phyloP scores from a whole-genome alignment of 1,140 invertebrate species.

The Trigoniulus corallinus region DNA sequence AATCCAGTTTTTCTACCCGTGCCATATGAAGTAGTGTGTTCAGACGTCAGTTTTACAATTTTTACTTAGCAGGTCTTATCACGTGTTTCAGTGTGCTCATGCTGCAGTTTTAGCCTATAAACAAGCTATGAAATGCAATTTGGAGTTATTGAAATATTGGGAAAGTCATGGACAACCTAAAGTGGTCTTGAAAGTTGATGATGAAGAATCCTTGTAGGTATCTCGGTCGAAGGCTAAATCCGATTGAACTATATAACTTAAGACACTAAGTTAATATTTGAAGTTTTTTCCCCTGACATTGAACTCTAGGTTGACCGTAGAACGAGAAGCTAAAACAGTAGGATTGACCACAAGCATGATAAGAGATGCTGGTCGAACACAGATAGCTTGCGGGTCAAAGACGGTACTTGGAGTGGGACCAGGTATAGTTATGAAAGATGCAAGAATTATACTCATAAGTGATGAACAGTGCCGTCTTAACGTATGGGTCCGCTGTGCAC shows the following conservation, averaged over 20 bases:
- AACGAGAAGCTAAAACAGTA: slow-evolving; percentile 42
- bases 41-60: too few relatives aligned
- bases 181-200: slow-evolving; percentile 48
- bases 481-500: too few relatives aligned
- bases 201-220: slow-evolving; percentile 12
- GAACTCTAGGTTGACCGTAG: slow-evolving; percentile 30
- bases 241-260: neutral
- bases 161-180: slow-evolving; percentile 60
- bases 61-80: too few relatives aligned
- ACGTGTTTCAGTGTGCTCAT: slow-evolving; percentile 54
- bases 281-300: neutral
- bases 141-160: slow-evolving; percentile 52
- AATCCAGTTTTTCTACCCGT: too few relatives aligned
- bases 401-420: slow-evolving; percentile 87
- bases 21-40: too few relatives aligned
- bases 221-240: neutral
- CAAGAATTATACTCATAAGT: too few relatives aligned
- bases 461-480: too few relatives aligned
- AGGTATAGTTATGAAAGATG: too few relatives aligned
- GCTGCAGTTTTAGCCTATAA: slow-evolving; percentile 66
- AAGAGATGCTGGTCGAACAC: slow-evolving; percentile 75
- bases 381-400: slow-evolving; percentile 63
- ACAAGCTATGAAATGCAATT: slow-evolving; percentile 40
- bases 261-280: neutral
- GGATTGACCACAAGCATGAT: slow-evolving; percentile 56